Evolutionary conservation across 2,113 vertebrate species (phyloP).

Genomic region (Tachysurus fulvidraco): DNA sequence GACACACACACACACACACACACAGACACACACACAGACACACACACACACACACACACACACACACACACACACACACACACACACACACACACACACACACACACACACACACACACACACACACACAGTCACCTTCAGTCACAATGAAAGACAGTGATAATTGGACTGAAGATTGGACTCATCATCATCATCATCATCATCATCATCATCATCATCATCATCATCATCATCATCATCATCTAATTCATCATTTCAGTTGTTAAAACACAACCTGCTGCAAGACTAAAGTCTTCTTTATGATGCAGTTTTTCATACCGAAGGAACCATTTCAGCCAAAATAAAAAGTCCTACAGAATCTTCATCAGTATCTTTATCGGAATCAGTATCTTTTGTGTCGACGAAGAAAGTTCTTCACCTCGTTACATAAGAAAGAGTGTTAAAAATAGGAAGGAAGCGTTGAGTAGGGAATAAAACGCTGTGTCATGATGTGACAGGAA

Average conservation of each 20-base stretch:
- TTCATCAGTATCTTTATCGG: too few relatives aligned
- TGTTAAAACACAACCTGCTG: not conserved
- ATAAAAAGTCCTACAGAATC: not conserved
- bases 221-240: too few relatives aligned
- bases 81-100: conserved; percentile 5
- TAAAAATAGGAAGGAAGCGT: not conserved
- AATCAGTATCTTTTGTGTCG: not conserved
- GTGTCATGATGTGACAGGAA: not conserved
- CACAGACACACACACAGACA: not conserved
- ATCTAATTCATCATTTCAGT: not conserved
- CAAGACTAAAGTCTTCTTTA: not conserved
- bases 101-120: conserved; percentile 7
- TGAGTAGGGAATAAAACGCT: not conserved
- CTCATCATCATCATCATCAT: not conserved
- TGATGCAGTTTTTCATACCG: too few relatives aligned
- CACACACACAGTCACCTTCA: not conserved
- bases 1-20: conserved; percentile 2
- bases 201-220: too few relatives aligned
- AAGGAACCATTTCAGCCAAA: not conserved
- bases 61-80: not conserved
- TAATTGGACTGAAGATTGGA: not conserved
- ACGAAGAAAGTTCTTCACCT: not conserved
- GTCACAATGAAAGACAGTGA: not conserved
- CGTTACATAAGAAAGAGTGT: not conserved
- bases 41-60: not conserved